phyloP scores from a whole-genome alignment of 2,797 vertebrate genomes.

The Orestias chungarensis region DNA sequence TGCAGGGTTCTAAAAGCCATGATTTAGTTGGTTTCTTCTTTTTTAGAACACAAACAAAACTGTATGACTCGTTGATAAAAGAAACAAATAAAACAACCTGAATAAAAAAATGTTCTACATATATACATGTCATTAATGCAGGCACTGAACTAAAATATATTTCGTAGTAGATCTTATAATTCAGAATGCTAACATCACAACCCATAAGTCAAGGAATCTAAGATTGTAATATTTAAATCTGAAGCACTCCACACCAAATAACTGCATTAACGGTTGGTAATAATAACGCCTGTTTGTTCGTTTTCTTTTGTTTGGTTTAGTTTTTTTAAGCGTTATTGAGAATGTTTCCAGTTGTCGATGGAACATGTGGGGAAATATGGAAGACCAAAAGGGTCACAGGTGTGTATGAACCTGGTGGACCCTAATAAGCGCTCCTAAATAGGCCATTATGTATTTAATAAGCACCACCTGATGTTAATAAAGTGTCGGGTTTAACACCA shows the following conservation, averaged over 20 bases:
- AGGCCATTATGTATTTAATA: background rate
- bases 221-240: too few relatives aligned
- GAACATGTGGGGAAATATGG: background rate
- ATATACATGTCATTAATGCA: background rate
- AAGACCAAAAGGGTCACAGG: background rate
- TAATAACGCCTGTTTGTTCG: background rate
- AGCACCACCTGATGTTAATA: background rate
- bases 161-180: too few relatives aligned
- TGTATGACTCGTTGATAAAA: background rate
- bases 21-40: too few relatives aligned
- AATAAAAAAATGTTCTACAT: background rate
- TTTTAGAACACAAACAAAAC: background rate
- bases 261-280: background rate
- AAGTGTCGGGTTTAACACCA: background rate
- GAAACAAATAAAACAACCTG: background rate
- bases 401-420: background rate
- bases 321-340: background rate
- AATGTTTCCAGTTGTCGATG: background rate
- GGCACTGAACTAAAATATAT: background rate
- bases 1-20: background rate
- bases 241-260: background rate
- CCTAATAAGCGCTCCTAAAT: background rate
- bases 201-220: background rate
- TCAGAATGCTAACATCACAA: background rate
- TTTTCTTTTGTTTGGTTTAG: too few relatives aligned